Evolutionary conservation across 2,888 invertebrate species (phyloP).

Genomic region (Carpatolechia fugitivella): DNA sequence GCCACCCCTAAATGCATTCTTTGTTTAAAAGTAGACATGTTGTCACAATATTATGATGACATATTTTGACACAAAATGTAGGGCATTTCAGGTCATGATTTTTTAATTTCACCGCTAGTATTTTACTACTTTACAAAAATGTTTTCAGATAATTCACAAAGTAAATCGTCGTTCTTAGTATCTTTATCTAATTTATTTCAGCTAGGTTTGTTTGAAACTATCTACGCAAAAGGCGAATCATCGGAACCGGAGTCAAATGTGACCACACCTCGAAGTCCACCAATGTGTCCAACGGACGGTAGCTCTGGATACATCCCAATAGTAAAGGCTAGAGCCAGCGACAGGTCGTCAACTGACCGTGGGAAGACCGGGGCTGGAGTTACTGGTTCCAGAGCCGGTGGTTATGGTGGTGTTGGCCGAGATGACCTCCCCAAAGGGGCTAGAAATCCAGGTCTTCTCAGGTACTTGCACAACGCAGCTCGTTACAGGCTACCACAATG

Average conservation of each 20-base stretch:
- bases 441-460: constrained; percentile 58
- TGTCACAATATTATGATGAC: background rate
- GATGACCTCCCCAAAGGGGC: constrained; percentile 53
- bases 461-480: constrained; percentile 67
- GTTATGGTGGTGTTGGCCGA: constrained; percentile 35
- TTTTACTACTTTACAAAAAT: constrained; percentile 13
- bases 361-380: constrained; percentile 71
- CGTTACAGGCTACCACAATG: constrained; percentile 68
- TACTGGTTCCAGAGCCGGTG: constrained; percentile 62
- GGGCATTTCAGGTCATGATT: background rate
- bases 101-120: background rate
- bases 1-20: no score
- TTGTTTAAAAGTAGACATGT: background rate
- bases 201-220: constrained; percentile 49
- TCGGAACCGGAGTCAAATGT: constrained; percentile 31
- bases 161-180: constrained; percentile 30
- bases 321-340: constrained; percentile 33
- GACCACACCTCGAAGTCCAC: background rate
- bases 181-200: constrained; percentile 50
- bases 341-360: constrained; percentile 48
- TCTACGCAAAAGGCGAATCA: constrained; percentile 52
- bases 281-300: background rate
- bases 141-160: constrained; percentile 21
- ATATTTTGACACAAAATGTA: background rate
- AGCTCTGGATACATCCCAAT: constrained; percentile 41